These are phyloP conservation scores for Zapus hudsonius DNA, from an alignment of 2,113 vertebrate genomes.

Conservation along the genomic window DNA sequence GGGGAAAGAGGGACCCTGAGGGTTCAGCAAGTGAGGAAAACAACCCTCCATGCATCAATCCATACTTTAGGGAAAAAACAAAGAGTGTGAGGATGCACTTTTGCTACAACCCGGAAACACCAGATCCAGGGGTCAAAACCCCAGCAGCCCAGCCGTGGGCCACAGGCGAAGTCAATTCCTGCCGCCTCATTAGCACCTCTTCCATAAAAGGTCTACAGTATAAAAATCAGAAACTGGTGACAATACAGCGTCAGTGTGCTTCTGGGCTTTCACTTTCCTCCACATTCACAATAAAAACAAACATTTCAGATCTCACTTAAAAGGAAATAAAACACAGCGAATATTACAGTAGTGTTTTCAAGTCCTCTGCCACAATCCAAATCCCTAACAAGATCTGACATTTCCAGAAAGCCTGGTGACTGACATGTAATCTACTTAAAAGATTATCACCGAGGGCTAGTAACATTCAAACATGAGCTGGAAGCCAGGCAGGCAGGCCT, in stretches of 20 bases:
- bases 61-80: neutral
- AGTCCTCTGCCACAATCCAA: neutral
- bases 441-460: neutral
- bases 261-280: neutral
- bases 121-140: neutral
- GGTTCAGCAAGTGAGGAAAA: neutral
- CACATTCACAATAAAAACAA: neutral
- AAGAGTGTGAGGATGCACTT: neutral
- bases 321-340: neutral
- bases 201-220: neutral
- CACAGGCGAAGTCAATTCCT: neutral
- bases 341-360: neutral
- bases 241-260: neutral
- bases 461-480: neutral
- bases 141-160: neutral
- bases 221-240: neutral
- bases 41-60: neutral
- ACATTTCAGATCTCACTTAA: neutral
- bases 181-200: neutral
- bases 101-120: neutral
- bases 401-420: neutral
- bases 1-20: fast-evolving
- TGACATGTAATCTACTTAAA: neutral
- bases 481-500: too few species aligned
- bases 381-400: neutral